Conservation (phyloP, 1,140 invertebrate species). For the Temnothorax longispinosus region DNA sequence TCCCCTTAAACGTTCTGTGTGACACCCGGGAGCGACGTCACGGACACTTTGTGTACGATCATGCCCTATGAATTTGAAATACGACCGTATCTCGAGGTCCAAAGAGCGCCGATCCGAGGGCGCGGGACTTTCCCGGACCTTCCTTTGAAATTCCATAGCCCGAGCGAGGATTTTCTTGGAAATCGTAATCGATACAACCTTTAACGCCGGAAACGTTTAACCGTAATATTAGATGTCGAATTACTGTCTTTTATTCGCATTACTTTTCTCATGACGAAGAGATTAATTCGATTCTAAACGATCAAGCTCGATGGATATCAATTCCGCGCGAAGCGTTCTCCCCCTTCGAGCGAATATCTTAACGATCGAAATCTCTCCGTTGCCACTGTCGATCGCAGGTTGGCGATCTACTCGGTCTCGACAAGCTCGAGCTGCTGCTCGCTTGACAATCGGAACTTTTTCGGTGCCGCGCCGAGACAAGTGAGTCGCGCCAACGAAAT, state of each 20-base stretch:
- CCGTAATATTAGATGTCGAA: not conserved
- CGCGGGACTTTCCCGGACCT: slow-evolving; percentile 13
- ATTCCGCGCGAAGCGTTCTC: not conserved
- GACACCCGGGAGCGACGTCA: slow-evolving; percentile 32
- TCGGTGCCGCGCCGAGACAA: not conserved
- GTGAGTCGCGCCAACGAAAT: not conserved
- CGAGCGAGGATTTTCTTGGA: not conserved
- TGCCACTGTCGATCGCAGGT: not conserved
- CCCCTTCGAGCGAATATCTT: not conserved
- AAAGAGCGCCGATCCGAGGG: not conserved
- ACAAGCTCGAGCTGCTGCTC: not conserved
- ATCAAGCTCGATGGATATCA: not conserved
- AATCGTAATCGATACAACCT: slow-evolving; percentile 14
- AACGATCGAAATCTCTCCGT: not conserved
- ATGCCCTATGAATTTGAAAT: slow-evolving; percentile 61
- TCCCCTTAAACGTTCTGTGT: slow-evolving; percentile 50
- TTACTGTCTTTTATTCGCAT: not conserved
- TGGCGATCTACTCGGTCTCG: not conserved
- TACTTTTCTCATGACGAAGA: not conserved
- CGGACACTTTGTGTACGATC: slow-evolving; percentile 21
- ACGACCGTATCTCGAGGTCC: not conserved
- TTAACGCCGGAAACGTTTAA: not conserved
- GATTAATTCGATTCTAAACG: not conserved
- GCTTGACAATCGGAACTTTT: slow-evolving; percentile 7
- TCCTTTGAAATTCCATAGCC: slow-evolving; percentile 8